Evolutionary conservation across 2,888 invertebrate species (phyloP).

Genomic region (Andricus quercusramuli): DNA sequence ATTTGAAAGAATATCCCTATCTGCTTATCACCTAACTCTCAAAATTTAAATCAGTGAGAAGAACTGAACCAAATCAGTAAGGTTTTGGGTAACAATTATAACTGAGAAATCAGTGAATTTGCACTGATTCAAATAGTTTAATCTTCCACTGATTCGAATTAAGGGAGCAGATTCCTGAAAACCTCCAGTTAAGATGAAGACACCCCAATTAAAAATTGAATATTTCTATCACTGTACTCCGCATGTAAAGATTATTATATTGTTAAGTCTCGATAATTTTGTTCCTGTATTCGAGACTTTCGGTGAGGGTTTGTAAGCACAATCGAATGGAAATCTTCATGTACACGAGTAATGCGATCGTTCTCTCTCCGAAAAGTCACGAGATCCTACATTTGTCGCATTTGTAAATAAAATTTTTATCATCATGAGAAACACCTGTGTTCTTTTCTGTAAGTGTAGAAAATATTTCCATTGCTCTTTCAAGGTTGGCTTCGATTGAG

Average conservation of each 20-base stretch:
- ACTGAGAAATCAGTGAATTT: no score
- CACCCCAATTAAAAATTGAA: constrained; percentile 61
- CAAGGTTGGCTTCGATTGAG: no score
- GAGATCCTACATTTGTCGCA: constrained; percentile 77
- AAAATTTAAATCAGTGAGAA: no score
- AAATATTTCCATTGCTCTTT: no score
- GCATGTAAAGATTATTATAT: constrained; percentile 72
- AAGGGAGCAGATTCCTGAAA: constrained; percentile 34
- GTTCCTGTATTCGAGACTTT: constrained; percentile 69
- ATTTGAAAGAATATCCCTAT: constrained; percentile 63
- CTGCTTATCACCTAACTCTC: constrained; percentile 15
- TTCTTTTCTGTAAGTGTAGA: neutral
- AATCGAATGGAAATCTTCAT: constrained; percentile 23
- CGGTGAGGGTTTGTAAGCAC: constrained; percentile 62
- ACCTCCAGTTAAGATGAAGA: constrained; percentile 50
- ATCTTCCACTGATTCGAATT: no score
- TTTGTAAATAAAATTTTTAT: constrained; percentile 78
- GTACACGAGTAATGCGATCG: constrained; percentile 51
- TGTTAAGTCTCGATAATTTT: constrained; percentile 73
- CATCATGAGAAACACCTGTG: constrained; percentile 67
- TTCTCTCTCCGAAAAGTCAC: constrained; percentile 72
- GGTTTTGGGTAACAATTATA: neutral
- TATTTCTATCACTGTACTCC: constrained; percentile 74
- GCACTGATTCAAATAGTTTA: no score
- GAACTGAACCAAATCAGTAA: no score